Percentiles rank a stretch among this genome's conserved stretches.
Conservation (phyloP, 2,888 invertebrate genomes). For the Bellardia pandia region DNA sequence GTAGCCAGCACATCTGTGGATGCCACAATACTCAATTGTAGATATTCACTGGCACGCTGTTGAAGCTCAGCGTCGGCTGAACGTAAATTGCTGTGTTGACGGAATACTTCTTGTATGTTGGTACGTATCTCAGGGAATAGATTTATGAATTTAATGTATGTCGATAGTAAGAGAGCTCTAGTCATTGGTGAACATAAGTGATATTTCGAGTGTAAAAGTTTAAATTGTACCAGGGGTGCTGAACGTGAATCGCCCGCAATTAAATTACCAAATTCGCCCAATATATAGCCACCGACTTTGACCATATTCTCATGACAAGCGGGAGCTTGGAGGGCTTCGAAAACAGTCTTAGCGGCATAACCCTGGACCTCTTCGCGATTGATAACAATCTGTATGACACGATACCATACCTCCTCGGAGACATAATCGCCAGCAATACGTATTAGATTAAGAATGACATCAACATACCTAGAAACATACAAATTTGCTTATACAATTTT, state of each 20-base stretch:
- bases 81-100: slow-evolving; percentile 96
- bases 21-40: slow-evolving; percentile 97
- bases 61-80: slow-evolving; percentile 99
- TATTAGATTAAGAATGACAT: slow-evolving; percentile 99
- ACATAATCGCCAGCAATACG: slow-evolving; percentile 99
- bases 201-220: slow-evolving; percentile 99
- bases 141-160: slow-evolving; percentile 99
- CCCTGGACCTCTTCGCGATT: slow-evolving; percentile 99
- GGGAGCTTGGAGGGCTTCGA: slow-evolving; percentile 99
- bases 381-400: slow-evolving; percentile 99
- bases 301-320: slow-evolving; percentile 99
- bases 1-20: slow-evolving; percentile 98
- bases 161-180: slow-evolving; percentile 96
- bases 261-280: slow-evolving; percentile 99
- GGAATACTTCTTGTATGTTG: slow-evolving; percentile 97
- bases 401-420: slow-evolving; percentile 99
- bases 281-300: slow-evolving; percentile 99
- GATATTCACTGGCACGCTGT: slow-evolving; percentile 98
- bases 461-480: slow-evolving; percentile 87
- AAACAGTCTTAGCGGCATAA: slow-evolving; percentile 99
- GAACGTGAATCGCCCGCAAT: slow-evolving; percentile 99
- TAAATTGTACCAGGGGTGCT: slow-evolving; percentile 98
- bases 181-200: slow-evolving; percentile 99
- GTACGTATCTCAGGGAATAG: slow-evolving; percentile 99
- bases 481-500: not conserved